A percentile compares a stretch with the other conserved stretches of the same genome.
Conservation (phyloP, 2,113 vertebrate species). For the Formicarius rufipectus region DNA sequence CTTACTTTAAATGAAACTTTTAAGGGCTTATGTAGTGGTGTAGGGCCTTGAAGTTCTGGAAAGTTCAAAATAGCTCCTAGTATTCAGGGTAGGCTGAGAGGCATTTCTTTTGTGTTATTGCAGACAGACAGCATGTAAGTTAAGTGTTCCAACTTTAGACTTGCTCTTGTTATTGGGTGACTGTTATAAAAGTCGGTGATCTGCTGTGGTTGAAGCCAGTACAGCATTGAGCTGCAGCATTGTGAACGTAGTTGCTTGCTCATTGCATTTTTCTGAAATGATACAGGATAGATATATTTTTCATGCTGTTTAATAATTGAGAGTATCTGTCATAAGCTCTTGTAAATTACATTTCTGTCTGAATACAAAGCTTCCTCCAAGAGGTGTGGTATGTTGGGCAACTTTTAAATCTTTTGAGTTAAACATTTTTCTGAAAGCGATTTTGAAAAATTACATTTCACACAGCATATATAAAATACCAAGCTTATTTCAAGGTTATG, state of each 20-base stretch:
- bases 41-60: neutral
- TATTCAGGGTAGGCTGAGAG: neutral
- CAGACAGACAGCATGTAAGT: neutral
- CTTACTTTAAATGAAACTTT: neutral
- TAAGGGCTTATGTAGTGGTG: rapidly evolving
- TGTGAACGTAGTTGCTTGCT: neutral
- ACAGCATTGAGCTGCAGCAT: neutral
- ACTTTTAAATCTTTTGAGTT: neutral
- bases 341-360: neutral
- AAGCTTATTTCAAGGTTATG: neutral
- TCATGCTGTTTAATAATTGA: neutral
- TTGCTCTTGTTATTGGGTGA: neutral
- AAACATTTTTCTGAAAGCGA: neutral
- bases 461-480: neutral
- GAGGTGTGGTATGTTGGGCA: neutral
- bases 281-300: neutral
- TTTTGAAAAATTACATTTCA: neutral
- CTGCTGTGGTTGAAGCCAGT: neutral
- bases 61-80: neutral
- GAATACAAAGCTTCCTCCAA: neutral
- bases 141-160: neutral
- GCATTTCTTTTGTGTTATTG: neutral
- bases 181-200: neutral
- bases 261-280: neutral
- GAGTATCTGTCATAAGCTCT: neutral